Conservation (phyloP, 2,797 vertebrate genomes). For the Melanotaenia nigrans region DNA sequence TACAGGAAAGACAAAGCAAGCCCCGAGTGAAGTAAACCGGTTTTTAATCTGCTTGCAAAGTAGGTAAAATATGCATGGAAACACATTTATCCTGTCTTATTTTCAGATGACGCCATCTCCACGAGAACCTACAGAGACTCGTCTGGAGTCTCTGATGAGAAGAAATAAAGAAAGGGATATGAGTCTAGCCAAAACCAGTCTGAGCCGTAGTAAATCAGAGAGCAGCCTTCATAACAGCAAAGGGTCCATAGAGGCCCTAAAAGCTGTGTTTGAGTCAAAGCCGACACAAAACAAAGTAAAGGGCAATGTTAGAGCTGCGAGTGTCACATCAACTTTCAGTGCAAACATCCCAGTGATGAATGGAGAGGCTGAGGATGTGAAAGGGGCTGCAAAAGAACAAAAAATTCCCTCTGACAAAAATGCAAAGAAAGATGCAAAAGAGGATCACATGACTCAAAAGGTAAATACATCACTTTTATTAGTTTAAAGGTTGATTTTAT, state of each 20-base stretch:
- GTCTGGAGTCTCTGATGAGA: constrained; percentile 37
- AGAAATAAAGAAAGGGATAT: constrained; percentile 49
- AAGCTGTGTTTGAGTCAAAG: constrained; percentile 78
- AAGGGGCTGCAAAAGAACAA: constrained; percentile 18
- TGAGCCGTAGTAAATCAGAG: constrained; percentile 78
- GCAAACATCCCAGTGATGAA: constrained; percentile 26
- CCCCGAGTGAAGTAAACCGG: constrained; percentile 46
- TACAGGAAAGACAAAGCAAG: constrained; percentile 41
- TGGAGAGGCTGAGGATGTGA: constrained; percentile 29
- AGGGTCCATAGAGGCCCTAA: constrained; percentile 68
- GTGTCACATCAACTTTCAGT: constrained; percentile 7
- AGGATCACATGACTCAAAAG: constrained; percentile 49
- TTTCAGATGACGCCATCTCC: constrained; percentile 37
- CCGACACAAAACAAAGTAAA: constrained; percentile 10
- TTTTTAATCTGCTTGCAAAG: neutral
- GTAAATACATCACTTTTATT: constrained; percentile 50
- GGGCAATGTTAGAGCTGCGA: constrained; percentile 39
- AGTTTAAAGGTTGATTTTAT: neutral
- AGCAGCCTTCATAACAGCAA: constrained; percentile 63
- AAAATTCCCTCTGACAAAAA: neutral
- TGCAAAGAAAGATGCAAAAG: constrained; percentile 28
- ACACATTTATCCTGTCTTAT: neutral
- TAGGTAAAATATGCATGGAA: neutral
- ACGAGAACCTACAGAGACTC: constrained; percentile 23
- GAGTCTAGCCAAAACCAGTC: constrained; percentile 17